Evolutionary conservation across 2,113 vertebrate species (phyloP).

Genomic region (Chelonoidis abingdonii): DNA sequence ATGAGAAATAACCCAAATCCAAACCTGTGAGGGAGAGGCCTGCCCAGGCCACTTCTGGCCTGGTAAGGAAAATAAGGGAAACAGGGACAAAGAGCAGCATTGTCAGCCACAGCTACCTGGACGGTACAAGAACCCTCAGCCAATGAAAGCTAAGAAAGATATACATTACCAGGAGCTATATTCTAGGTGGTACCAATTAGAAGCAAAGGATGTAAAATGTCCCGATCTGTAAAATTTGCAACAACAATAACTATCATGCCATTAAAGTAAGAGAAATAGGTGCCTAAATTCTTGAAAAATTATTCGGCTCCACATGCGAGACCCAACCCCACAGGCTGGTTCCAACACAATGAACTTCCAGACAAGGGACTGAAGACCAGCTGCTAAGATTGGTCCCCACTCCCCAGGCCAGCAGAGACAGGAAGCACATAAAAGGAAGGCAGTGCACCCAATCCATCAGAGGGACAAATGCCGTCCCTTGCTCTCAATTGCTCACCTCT

Average conservation of each 20-base stretch:
- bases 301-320: background rate
- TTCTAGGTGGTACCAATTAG: background rate
- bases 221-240: background rate
- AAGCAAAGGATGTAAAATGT: background rate
- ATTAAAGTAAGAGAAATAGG: background rate
- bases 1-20: background rate
- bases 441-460: background rate
- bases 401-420: background rate
- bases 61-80: slow-evolving; percentile 26
- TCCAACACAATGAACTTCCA: background rate
- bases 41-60: background rate
- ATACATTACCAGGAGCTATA: background rate
- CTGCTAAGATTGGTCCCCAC: background rate
- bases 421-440: background rate
- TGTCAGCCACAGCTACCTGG: background rate
- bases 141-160: background rate
- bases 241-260: background rate
- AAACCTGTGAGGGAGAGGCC: background rate
- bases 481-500: background rate
- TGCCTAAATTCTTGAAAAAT: background rate
- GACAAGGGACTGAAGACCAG: background rate
- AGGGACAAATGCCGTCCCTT: background rate
- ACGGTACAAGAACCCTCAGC: background rate
- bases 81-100: background rate
- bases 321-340: background rate